These are phyloP conservation scores for Volucella inanis DNA, from an alignment of 2,888 invertebrate genomes.

Conservation along the genomic window DNA sequence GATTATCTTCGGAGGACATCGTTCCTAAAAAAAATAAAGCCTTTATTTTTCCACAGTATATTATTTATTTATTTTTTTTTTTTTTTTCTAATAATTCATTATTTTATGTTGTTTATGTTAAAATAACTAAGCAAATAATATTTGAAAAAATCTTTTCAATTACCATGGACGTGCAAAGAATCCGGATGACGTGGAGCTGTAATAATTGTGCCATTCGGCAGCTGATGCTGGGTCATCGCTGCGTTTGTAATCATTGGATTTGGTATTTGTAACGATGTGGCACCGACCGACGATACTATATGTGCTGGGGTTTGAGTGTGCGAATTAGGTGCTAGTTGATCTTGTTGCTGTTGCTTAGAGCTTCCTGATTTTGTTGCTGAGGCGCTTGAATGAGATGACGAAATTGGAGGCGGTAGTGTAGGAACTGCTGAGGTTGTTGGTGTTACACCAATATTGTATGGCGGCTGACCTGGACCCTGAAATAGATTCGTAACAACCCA, in stretches of 20 bases:
- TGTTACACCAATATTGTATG: conserved; percentile 77
- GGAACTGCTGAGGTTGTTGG: conserved; percentile 77
- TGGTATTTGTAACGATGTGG: conserved; percentile 77
- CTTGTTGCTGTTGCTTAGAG: conserved; percentile 76
- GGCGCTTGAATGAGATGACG: conserved; percentile 76
- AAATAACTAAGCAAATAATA: conserved; percentile 28
- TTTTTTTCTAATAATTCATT: conserved; percentile 6
- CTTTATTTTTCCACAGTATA: conserved; percentile 62
- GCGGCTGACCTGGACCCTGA: conserved; percentile 83
- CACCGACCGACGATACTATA: conserved; percentile 75
- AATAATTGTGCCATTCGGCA: conserved; percentile 78
- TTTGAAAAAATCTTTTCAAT: conserved; percentile 41
- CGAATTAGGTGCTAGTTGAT: conserved; percentile 64
- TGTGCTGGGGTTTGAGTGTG: conserved; percentile 71
- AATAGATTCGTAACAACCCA: conserved; percentile 93
- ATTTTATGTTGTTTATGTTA: conserved; percentile 1
- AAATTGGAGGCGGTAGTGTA: conserved; percentile 76
- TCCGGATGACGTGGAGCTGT: conserved; percentile 76
- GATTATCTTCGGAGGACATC: conserved; percentile 70
- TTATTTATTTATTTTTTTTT: conserved; percentile 40
- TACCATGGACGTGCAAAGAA: conserved; percentile 74
- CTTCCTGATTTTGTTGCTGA: conserved; percentile 71
- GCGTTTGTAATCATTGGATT: conserved; percentile 78
- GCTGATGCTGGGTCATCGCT: conserved; percentile 76
- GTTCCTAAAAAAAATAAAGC: conserved; percentile 68